These are phyloP conservation scores for Halcyon smyrnensis DNA, from an alignment of 2,797 vertebrate genomes.

Conservation along the genomic window DNA sequence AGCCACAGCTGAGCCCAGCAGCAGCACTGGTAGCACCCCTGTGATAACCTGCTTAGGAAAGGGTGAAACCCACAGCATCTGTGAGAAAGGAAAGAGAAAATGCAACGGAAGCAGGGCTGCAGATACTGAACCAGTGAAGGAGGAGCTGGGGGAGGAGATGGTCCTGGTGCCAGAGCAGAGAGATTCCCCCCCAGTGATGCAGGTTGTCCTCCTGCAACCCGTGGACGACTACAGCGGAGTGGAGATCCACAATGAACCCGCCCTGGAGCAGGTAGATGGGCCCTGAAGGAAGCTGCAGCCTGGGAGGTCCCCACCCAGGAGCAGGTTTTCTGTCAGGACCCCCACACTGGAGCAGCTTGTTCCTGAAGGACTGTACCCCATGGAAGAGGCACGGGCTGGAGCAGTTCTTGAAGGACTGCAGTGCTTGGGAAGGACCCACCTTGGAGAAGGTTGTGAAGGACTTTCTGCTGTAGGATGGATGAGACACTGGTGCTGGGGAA, in stretches of 20 bases:
- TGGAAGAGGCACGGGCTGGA: not conserved
- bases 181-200: not conserved
- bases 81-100: not conserved
- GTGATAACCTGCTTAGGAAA: not conserved
- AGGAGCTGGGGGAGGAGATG: fast-evolving
- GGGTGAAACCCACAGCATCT: not conserved
- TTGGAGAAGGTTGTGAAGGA: not conserved
- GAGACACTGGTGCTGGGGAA: not conserved
- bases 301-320: not conserved
- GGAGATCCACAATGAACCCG: not conserved
- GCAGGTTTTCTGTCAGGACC: not conserved
- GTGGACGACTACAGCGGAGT: not conserved
- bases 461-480: not conserved
- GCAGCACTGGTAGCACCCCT: not conserved
- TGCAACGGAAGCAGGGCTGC: too few relatives aligned
- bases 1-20: not conserved
- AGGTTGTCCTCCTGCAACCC: not conserved
- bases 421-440: not conserved
- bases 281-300: not conserved
- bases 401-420: not conserved
- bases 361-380: not conserved
- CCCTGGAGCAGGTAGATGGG: not conserved
- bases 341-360: not conserved
- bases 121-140: not conserved
- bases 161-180: not conserved